A percentile compares a stretch with the other conserved stretches of the same genome.
phyloP scores from a whole-genome alignment of 2,113 vertebrate species.

The Oreochromis niloticus region DNA sequence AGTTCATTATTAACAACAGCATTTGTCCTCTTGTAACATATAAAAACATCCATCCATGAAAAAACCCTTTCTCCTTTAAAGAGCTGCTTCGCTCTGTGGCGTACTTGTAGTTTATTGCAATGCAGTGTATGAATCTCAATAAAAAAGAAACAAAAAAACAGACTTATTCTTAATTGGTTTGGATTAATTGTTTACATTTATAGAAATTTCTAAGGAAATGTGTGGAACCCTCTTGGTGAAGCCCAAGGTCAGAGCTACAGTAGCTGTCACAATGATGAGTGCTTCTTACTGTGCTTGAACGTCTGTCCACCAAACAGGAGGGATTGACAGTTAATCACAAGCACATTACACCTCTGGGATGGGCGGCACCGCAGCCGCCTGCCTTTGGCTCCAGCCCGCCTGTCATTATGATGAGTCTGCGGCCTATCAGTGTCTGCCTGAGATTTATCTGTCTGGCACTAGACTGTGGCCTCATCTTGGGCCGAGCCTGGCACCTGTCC shows the following conservation, averaged over 20 bases:
- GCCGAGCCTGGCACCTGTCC: constrained; percentile 50
- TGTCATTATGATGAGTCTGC: constrained; percentile 58
- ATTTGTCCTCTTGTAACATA: neutral
- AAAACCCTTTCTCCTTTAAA: neutral
- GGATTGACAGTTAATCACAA: constrained; percentile 75
- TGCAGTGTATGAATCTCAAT: neutral
- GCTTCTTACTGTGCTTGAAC: constrained; percentile 54
- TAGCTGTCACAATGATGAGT: constrained; percentile 65
- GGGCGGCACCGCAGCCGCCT: constrained; percentile 41
- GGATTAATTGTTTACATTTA: neutral
- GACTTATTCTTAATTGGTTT: neutral
- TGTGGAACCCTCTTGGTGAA: neutral
- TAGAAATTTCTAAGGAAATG: neutral
- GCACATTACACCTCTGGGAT: constrained; percentile 66
- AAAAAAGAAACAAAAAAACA: neutral
- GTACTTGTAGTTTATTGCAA: neutral
- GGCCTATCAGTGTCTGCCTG: constrained; percentile 47
- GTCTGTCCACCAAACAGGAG: constrained; percentile 49
- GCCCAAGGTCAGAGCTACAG: constrained; percentile 64
- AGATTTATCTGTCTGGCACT: constrained; percentile 59
- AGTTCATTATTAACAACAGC: neutral
- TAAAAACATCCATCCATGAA: neutral
- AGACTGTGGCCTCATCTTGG: constrained; percentile 43
- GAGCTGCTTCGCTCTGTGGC: neutral
- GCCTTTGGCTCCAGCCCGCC: constrained; percentile 48